Conservation (phyloP, 2,888 invertebrate species). For the Eupeodes luniger region DNA sequence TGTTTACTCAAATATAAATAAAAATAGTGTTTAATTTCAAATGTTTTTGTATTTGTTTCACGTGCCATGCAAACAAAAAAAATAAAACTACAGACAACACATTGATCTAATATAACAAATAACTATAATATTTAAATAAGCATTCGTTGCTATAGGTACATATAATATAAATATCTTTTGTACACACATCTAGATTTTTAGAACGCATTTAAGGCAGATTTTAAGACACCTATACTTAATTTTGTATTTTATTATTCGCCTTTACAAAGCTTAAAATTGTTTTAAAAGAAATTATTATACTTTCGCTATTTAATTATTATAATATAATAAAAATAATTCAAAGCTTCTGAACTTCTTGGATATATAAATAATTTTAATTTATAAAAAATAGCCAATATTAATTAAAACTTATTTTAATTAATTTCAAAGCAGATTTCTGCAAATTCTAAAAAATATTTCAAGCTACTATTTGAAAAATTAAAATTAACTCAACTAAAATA, state of each 20-base stretch:
- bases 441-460: constrained; percentile 24
- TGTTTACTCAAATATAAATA: too few relatives aligned
- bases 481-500: constrained; percentile 30
- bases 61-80: constrained; percentile 42
- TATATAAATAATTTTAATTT: constrained; percentile 12
- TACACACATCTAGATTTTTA: constrained; percentile 67
- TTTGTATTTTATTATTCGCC: constrained; percentile 11
- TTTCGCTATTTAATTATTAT: constrained; percentile 14
- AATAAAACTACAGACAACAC: background rate
- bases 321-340: constrained; percentile 17
- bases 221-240: constrained; percentile 15
- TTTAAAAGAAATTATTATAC: constrained; percentile 3
- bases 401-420: background rate
- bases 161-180: background rate
- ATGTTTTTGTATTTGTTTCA: background rate
- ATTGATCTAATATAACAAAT: background rate
- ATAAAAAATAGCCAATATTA: constrained; percentile 49
- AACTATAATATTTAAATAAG: constrained; percentile 1
- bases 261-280: constrained; percentile 50
- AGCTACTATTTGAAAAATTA: constrained; percentile 33
- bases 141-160: background rate
- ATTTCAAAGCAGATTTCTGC: constrained; percentile 28
- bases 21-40: too few relatives aligned
- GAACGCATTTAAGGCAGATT: constrained; percentile 54
- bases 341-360: constrained; percentile 31